Base-by-base conservation (phyloP, 2,888 invertebrate genomes). In the Mythimna lalbum region DNA sequence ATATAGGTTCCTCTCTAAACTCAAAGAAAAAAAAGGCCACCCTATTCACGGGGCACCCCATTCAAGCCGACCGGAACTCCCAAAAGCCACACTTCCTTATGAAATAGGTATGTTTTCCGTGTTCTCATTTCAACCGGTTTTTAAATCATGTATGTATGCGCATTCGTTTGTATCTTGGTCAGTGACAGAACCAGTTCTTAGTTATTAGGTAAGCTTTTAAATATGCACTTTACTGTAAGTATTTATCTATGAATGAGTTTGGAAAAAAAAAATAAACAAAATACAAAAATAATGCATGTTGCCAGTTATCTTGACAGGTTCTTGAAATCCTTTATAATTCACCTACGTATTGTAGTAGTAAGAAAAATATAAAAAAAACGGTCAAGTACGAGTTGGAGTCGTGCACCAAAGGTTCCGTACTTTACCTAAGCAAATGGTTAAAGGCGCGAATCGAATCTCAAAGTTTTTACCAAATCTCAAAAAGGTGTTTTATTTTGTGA, bases 61-160 rank as follows among this genome's bases (percentile, higher is more conserved):
- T 79, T 68, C 55, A 79, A 23, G 14, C 27, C 55, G 63, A 56
- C 62, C 55, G 64, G 76, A 68, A 72, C 59, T 57, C 19, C 50
- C 27, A 57, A 64, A 78, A 72, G 21, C 19, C 49, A 63, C 31
- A 62, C 63, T 78, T 70, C 60, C 64, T 49, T 63, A 33, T 10
- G 56, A 63, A 59, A 63, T n/a, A n/a, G n/a, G n/a, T n/a, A 69
- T 52, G 39, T 61, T 49, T 55, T 65, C 17, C 59, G 63, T 27
- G 74, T 78, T 74, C 65, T 63, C 39, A 19, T 69, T 66, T 47
- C 6, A 49, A 60, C 65, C 23, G 78, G 71, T 71, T 77, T 62
- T 69, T 60, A 69, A 59, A 60, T 67, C 50, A 76, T 71, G 50
- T 65, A 52, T 27, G 31, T 73, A 33, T 59, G 21, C 21, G 27